Evolutionary conservation across 1,140 invertebrate species (phyloP).

Genomic region (Saxidomus purpurata): DNA sequence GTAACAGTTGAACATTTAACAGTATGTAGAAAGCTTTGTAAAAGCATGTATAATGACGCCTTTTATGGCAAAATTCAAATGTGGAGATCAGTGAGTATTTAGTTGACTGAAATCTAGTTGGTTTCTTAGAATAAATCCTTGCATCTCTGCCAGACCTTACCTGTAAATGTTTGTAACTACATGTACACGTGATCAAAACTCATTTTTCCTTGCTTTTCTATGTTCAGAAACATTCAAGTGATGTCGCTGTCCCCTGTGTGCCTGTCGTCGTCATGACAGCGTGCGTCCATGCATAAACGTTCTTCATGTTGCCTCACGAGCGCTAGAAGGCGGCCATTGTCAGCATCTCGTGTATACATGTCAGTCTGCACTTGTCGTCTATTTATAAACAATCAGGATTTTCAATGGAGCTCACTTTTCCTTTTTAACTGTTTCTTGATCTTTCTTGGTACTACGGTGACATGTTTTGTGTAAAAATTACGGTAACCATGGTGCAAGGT

Average conservation of each 20-base stretch:
- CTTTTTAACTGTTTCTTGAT: not conserved
- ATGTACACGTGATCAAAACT: conserved; percentile 32
- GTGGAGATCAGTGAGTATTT: no score
- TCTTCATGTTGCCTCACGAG: conserved; percentile 61
- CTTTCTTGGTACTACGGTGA: conserved; percentile 16
- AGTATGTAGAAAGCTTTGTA: no score
- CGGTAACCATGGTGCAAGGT: conserved; percentile 27
- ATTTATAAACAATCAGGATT: conserved; percentile 48
- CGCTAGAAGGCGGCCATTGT: conserved; percentile 29
- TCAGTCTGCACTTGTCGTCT: conserved; percentile 40
- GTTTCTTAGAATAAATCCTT: no score
- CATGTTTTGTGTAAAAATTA: conserved; percentile 16
- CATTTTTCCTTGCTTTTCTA: conserved; percentile 64
- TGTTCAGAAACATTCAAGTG: conserved; percentile 58
- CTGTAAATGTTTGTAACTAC: conserved; percentile 19
- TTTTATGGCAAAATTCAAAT: no score
- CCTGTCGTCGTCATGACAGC: conserved; percentile 35
- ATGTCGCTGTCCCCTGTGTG: conserved; percentile 44
- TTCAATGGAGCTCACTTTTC: not conserved
- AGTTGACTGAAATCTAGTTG: no score
- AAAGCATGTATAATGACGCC: no score
- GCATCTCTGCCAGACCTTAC: conserved; percentile 11
- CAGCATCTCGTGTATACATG: conserved; percentile 47
- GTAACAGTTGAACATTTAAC: no score
- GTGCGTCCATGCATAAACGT: conserved; percentile 51